Base-by-base conservation (phyloP, 2,797 vertebrate genomes). In the Pteropus rufus region DNA sequence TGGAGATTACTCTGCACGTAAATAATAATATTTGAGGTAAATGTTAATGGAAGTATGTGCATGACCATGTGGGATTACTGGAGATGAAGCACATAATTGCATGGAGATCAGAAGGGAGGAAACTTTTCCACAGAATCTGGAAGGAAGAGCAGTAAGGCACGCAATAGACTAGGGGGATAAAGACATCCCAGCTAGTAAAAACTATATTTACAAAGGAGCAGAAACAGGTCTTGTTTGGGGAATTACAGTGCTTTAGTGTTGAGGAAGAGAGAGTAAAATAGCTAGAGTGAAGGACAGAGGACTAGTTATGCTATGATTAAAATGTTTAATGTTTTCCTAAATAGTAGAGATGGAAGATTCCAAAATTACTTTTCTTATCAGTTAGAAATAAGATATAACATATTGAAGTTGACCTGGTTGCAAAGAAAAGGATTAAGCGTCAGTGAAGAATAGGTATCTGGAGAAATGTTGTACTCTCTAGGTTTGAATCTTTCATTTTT, bases 321-420 rank as follows among this genome's bases (percentile, higher is more conserved):
- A 85, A 75, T 54, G 54, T 83, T 76, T 65, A 52, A 73, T 56
- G 29, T 36, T 87, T 96, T 75, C 52, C 64, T 79, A 91, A 88
- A 76, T 79, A 86, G 5, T 58, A 52, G 89, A 69, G 60, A 84
- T 91, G 62, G 16, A 67, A 93, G 36, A 24, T 56, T 86, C 29
- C 39, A 60, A 94, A 89, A 69, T 70, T 75, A 56, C n/a, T 87
- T 91, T 92, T 91, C 65, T 95, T 77, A 56, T 65, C 72, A 93
- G 52, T 7, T 58, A 79, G 52, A 91, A 96, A 85, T 73, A 70
- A 91, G 64, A 75, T 60, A 72, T 31, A 65, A 94, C 91, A 81
- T 73, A 39, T 5, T 83, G 34, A 93, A 34, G 29, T 52, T 88
- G 34, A 79, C 70, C 49, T 60, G n/a, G 34, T 46, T 94, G 41